Evolutionary conservation across 2,113 vertebrate species (phyloP), one percentile per base, ranked within the genome.

Genomic region (Pseudopipra pipra): DNA sequence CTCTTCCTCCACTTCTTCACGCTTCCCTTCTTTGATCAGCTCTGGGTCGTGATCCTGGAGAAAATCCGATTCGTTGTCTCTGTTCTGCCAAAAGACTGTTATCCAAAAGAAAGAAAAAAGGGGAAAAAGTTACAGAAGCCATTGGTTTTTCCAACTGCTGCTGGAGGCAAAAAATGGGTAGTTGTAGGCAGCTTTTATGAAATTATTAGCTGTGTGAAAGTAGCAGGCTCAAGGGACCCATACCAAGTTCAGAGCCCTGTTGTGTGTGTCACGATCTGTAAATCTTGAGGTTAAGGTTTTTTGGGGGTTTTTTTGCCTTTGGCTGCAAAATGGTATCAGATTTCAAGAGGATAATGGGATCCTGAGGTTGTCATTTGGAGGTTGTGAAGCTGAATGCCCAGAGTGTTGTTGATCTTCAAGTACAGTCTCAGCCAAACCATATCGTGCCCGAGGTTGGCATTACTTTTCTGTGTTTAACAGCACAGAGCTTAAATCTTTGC

Each of bases 1-100:
- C 96, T 99, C 99, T 4, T 95, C 80, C 94, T 99, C 98, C 47
- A 99, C 93, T 87, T 98, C 98, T 78, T 96, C 92, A 65, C 98
- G 96, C 33, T 98, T 98, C 90, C 97, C 97, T 65, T 98, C 97
- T 87, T 97, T 98, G 94, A 99, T 97, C 90, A 99, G 51, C 93
- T 99, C 98, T 0, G 95, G 96, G 83, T 99, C 98, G 7, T 98
- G 98, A 75, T 95, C 96, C 89, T 98, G 98, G 66, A 85, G 65
- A 89, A 99, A 98, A 92, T 99, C 98, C 93, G 92, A 94, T 19
- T 55, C 79, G 56, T 98, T 88, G 3, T 98, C 98, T 93, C 97
- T 98, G 39, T 98, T 96, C 97, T 98, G 96, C 98, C 98, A 99
- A 67, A 98, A 9, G 12, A 95, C 99, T 99, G 77, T 68, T 84